A percentile compares a stretch with the other conserved stretches of the same genome.
Conservation (phyloP, 2,888 invertebrate genomes). For the Tetropium fuscum region DNA sequence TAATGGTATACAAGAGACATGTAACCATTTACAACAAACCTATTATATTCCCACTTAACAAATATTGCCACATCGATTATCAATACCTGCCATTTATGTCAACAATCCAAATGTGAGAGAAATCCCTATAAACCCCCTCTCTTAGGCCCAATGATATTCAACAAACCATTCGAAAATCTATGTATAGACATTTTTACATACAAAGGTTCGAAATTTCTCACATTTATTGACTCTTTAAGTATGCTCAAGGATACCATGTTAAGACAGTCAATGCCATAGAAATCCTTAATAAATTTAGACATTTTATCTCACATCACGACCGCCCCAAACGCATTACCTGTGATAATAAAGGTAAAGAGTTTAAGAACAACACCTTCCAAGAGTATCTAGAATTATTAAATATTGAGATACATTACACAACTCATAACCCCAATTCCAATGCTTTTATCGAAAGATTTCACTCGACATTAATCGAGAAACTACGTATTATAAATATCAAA, state of each 20-base stretch:
- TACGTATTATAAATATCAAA: too few species aligned
- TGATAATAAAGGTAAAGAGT: slow-evolving; percentile 3
- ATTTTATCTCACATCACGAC: not conserved
- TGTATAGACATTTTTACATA: not conserved
- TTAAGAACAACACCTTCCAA: slow-evolving; percentile 1
- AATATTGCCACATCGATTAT: not conserved
- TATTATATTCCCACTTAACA: not conserved
- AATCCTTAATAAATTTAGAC: not conserved
- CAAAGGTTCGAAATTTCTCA: not conserved
- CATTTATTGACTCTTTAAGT: too few species aligned
- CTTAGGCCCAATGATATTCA: not conserved
- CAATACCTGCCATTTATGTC: not conserved
- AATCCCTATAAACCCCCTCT: not conserved
- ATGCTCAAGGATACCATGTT: not conserved
- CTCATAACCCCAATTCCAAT: too few species aligned
- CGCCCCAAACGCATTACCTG: slow-evolving; percentile 3
- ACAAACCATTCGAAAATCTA: not conserved
- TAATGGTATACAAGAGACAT: not conserved
- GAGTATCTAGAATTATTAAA: too few species aligned
- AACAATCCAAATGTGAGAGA: not conserved
- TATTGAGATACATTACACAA: too few species aligned
- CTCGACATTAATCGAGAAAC: too few species aligned
- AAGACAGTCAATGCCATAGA: not conserved
- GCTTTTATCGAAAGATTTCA: too few species aligned
- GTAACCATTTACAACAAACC: not conserved